These are phyloP conservation scores for Harpagus bidentatus DNA, from an alignment of 2,113 vertebrate species.

Conservation along the genomic window DNA sequence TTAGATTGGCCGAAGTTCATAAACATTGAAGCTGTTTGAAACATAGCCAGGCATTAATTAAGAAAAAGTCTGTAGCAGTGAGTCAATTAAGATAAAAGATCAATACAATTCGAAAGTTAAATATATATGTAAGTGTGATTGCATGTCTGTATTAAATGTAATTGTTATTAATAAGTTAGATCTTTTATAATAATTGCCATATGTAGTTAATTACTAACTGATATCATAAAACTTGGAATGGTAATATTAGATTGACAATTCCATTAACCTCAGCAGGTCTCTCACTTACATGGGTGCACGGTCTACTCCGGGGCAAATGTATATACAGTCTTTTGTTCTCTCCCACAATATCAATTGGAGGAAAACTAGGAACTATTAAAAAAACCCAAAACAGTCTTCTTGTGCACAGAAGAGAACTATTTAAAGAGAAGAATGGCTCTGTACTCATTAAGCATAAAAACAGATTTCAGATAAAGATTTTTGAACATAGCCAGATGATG, in stretches of 20 bases:
- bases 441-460: background rate
- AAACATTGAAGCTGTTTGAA: background rate
- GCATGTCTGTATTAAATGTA: background rate
- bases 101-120: background rate
- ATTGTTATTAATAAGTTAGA: background rate
- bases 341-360: background rate
- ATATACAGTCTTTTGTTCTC: background rate
- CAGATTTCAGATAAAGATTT: background rate
- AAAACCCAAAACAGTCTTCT: fast-evolving
- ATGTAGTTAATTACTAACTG: background rate
- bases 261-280: background rate
- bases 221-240: background rate
- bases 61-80: background rate
- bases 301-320: background rate
- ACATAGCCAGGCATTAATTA: background rate
- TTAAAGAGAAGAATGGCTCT: background rate
- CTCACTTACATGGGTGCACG: background rate
- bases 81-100: background rate
- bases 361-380: background rate
- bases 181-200: background rate
- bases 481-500: background rate
- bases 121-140: background rate
- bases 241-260: background rate
- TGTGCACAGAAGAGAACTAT: background rate
- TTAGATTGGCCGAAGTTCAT: background rate